These are phyloP conservation scores for Diplolepis rosae DNA, from an alignment of 2,888 invertebrate genomes.

Conservation along the genomic window DNA sequence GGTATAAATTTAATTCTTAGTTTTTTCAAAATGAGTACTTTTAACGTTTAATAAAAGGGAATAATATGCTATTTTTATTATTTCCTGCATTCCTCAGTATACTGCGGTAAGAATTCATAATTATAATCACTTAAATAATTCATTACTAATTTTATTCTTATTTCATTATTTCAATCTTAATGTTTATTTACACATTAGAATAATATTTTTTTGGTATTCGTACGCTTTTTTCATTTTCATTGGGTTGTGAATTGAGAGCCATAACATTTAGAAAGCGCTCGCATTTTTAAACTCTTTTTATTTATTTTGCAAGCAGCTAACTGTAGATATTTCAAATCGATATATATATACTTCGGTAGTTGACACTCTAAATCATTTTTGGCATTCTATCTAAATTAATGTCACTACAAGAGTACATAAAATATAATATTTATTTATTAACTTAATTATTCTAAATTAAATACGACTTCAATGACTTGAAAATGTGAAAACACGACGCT, in stretches of 20 bases:
- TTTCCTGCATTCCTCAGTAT: conserved; percentile 63
- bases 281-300: background rate
- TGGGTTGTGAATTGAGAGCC: background rate
- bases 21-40: conserved; percentile 1
- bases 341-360: too few relatives aligned
- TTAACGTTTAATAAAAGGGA: conserved; percentile 7
- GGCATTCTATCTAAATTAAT: too few relatives aligned
- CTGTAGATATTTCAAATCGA: too few relatives aligned
- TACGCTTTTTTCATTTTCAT: background rate
- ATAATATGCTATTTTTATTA: conserved; percentile 14
- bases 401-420: too few relatives aligned
- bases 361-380: too few relatives aligned
- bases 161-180: background rate
- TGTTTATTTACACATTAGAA: background rate
- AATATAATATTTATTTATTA: too few relatives aligned
- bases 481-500: too few relatives aligned
- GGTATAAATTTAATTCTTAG: conserved; percentile 70
- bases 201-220: background rate
- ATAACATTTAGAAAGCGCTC: background rate
- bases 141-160: conserved; percentile 15
- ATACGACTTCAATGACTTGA: too few relatives aligned
- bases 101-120: conserved; percentile 66
- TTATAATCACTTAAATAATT: conserved; percentile 4
- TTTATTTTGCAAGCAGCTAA: too few relatives aligned
- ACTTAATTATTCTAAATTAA: too few relatives aligned